A percentile compares a stretch with the other conserved stretches of the same genome.
These are phyloP conservation scores for Girardinus metallicus DNA, from an alignment of 2,797 vertebrate genomes.

Conservation along the genomic window DNA sequence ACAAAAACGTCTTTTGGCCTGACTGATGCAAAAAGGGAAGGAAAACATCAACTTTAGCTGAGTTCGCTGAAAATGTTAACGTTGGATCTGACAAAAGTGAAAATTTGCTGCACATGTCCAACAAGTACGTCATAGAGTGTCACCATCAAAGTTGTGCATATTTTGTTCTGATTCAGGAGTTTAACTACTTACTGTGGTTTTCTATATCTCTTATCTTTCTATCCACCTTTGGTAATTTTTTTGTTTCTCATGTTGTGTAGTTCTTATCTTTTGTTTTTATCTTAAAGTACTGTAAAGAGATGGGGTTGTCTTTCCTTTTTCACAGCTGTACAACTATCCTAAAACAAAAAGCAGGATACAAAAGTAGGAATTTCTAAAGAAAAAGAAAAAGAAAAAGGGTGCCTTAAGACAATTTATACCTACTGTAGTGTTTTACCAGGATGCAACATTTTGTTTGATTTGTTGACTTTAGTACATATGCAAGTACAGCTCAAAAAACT, in stretches of 20 bases:
- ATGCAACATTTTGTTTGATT: background rate
- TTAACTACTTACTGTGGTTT: background rate
- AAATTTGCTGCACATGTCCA: background rate
- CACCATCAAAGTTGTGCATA: background rate
- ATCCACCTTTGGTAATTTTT: background rate
- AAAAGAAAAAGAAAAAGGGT: background rate
- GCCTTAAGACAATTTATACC: background rate
- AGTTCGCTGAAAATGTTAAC: background rate
- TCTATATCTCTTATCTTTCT: background rate
- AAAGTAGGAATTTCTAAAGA: background rate
- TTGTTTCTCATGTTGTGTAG: background rate
- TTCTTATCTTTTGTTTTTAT: background rate
- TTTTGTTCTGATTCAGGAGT: background rate
- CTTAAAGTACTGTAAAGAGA: background rate
- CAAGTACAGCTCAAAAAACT: background rate
- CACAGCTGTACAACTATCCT: background rate
- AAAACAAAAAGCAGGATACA: background rate
- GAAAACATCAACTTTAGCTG: background rate
- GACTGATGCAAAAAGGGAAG: background rate
- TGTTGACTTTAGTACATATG: background rate
- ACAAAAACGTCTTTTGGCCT: background rate
- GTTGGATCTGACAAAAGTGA: background rate
- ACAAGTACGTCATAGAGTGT: background rate
- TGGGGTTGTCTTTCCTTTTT: background rate
- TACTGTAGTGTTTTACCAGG: background rate